Base-by-base conservation (phyloP, 2,113 vertebrate genomes). In the Gallinago paraguaiae region DNA sequence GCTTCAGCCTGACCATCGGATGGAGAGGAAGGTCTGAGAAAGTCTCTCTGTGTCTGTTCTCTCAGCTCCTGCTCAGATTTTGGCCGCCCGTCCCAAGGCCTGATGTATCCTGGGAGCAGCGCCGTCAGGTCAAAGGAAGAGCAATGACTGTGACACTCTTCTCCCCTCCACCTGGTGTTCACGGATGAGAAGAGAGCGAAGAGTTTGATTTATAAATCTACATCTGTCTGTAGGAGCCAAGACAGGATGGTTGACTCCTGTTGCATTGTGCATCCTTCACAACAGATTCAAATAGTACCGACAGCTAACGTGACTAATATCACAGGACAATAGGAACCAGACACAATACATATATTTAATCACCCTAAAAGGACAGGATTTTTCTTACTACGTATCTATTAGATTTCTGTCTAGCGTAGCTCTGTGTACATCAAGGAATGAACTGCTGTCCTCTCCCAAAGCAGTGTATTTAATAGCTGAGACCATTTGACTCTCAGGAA, bases 201-300 rank as follows among this genome's bases (percentile, higher is more conserved):
- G 35, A 60, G 31, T 61, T 61, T 18, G 35, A 39, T 70, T 74
- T 74, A 8, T 2, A 3, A 50, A 63, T 5, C 25, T 17, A 6
- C 50, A n/a, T 74, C 64, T 88, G 59, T 24, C 53, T 64, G 13
- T 11, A 64, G 53, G 48, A 60, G 25, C 25, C 25, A 63, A 43
- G 53, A 50, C 5, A 67, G 43, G 53, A 63, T 2, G 17, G 37
- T n/a, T 54, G 70, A 57, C 20, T 83, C 67, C 20, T 37, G 16
- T 17, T 77, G 43, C 0, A 0, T 18, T 54, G 45, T 1, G 0
- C 17, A 11, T 59, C 71, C 60, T 63, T 71, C 70, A 65, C 41
- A 11, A 13, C 31, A 33, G 43, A 59, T 51, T 51, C 33, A 86
- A 79, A 20, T 19, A 76, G 82, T 0, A 0, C 67, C 18, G 45